Evolutionary conservation across 2,888 invertebrate genomes (phyloP), one percentile per base, ranked within the genome.

Genomic region (Caenorhabditis macrosperma): DNA sequence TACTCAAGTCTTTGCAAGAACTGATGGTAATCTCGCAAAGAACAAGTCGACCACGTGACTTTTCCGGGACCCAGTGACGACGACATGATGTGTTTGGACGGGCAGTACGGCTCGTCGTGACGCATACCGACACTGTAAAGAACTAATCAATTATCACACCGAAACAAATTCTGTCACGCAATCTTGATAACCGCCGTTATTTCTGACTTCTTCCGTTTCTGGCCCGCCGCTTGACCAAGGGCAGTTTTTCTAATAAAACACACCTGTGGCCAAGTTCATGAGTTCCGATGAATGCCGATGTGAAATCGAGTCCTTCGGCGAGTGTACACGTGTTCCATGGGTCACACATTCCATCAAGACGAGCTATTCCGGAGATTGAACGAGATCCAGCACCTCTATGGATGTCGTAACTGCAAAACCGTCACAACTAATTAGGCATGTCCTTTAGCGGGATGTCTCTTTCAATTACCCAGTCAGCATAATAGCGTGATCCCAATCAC

Each of bases 401-500:
- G 57, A 89, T 88, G 74, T 89, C 88, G 74, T 87, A 89, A 22
- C 86, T 86, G 68, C 38, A 78, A 66, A 76, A 69, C 54, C 57
- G 33, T 30, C 66, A 50, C 59, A 75, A 63, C 60, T 59, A 66
- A 78, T 64, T 64, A 71, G 28, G 64, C 55, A 52, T 59, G 57
- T 69, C 64, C 54, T 64, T 59, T 76, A 41, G 44, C 59, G 44
- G n/a, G 28, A 52, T 69, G 54, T 77, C 68, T 55, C 20, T 69
- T 78, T 61, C 60, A 52, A 78, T 67, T 84, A 89, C 82, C 91
- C 90, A 41, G 90, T 89, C 30, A 90, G 77, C 81, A 90, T 83
- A 59, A 90, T 84, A 20, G 90, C 90, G 66, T 90, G 90, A 78
- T 90, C 90, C 90, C 91, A 90, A 71, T 90, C 89, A 35, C 87